A percentile compares a stretch with the other conserved stretches of the same genome.
Conservation (phyloP, 2,888 invertebrate genomes). For the Melanchra persicariae region DNA sequence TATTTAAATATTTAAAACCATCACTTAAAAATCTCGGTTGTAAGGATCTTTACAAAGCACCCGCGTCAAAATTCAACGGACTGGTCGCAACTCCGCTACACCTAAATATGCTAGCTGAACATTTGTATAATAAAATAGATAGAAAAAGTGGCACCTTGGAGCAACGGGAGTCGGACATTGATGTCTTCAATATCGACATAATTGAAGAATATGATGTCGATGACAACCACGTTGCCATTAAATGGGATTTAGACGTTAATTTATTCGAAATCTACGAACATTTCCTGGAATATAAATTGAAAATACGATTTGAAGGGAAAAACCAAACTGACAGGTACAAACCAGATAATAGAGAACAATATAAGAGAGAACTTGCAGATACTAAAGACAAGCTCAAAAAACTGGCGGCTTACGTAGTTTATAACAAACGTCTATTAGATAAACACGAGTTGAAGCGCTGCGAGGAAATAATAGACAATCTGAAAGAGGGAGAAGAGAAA, state of each 20-base stretch:
- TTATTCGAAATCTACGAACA: conserved; percentile 35
- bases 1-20: not conserved
- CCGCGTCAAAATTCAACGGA: not conserved
- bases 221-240: not conserved
- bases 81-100: not conserved
- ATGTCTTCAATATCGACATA: too few species aligned
- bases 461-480: conserved; percentile 4
- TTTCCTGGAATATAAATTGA: conserved; percentile 40
- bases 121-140: not conserved
- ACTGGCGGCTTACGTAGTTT: conserved; percentile 7
- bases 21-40: not conserved
- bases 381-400: conserved; percentile 15
- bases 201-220: not conserved
- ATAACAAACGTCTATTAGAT: conserved; percentile 1
- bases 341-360: conserved; percentile 32
- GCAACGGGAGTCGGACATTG: too few species aligned
- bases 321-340: conserved; percentile 38
- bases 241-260: conserved; percentile 40
- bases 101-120: not conserved
- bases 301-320: conserved; percentile 43
- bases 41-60: not conserved
- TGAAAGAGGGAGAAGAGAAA: conserved; percentile 27
- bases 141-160: not conserved
- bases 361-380: conserved; percentile 2
- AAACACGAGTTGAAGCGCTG: conserved; percentile 23